Base-by-base conservation (phyloP, 2,797 vertebrate species). In the Amniataba percoides region DNA sequence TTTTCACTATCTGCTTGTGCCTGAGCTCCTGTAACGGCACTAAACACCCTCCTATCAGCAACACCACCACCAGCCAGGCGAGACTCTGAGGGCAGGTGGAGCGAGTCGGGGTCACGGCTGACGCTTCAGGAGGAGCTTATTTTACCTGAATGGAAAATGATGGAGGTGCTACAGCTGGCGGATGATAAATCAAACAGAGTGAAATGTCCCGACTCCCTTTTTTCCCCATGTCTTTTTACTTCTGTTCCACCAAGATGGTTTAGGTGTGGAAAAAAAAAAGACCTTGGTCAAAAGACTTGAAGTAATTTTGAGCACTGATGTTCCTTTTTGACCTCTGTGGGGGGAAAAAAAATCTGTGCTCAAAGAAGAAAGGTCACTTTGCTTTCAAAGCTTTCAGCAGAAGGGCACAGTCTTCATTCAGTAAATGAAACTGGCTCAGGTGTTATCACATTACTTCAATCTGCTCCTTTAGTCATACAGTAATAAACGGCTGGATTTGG, bases 11-110 rank as follows among this genome's bases (percentile, higher is more conserved):
- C 77, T 72, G 69, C 58, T 36, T 21, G 34, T 42, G 18, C 34
- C 14, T 43, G 64, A 68, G 72, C 53, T 60, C 31, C 56, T 57
- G 59, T 2, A 71, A 74, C 15, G 19, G 19, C 66, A 23, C 58
- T 62, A 76, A 83, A 71, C 16, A 51, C 10, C 2, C 45, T 46
- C 21, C 70, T 56, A 77, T 77, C 77, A 66, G 53, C 27, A 75
- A 1, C 53, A 46, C 31, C 52, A 62, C 62, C 65, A 27, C 65
- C 59, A 45, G 40, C 72, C 74, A n/a, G 70, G 80, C 62, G 25
- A 0, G 21, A 5, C 34, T 2, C 11, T 23, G n/a, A 49, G 25
- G 0, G 56, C 48, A n/a, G 42, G 23, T 39, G 49, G 46, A 60
- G 53, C 23, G 34, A 39, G 63, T 65, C 49, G 25, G 45, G 65